Evolutionary conservation across 1,140 invertebrate genomes (phyloP), one percentile per base, ranked within the genome.

Genomic region (Aplysia californica): DNA sequence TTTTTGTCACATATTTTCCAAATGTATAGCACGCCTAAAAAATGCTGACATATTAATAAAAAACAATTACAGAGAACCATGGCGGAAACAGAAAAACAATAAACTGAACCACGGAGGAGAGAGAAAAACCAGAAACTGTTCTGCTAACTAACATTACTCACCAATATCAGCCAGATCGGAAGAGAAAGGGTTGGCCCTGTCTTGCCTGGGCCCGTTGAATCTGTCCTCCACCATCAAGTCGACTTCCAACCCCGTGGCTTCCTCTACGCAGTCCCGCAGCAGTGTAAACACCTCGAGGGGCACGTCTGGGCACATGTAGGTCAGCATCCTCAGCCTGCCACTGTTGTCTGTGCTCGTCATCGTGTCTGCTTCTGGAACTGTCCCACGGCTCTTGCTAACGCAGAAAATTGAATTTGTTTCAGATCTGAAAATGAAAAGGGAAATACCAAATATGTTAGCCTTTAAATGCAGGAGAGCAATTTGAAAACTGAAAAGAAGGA

Each of bases 291-390:
- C 39, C 10, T 39, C 38, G 2, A 44, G 1, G 20, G 72, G 61
- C 3, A 75, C 35, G 3, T 75, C 72, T 55, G 59, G 72, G 55
- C 59, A 65, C 72, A 75, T 50, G 23, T 75, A 75, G 20, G 72
- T 65, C 3, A 75, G 72, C 10, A 75, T 20, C 18, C 72, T 35
- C 10, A 75, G 41, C 33, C 68, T 68, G 18, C 26, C n/a, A n/a
- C n/a, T n/a, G n/a, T n/a, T n/a, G n/a, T n/a, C n/a, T n/a, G n/a
- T n/a, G n/a, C n/a, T n/a, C n/a, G n/a, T n/a, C n/a, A n/a, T n/a
- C n/a, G n/a, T n/a, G n/a, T n/a, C n/a, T n/a, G n/a, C n/a, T n/a
- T n/a, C n/a, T n/a, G n/a, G n/a, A n/a, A n/a, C n/a, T n/a, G n/a
- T n/a, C n/a, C n/a, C n/a, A n/a, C n/a, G n/a, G n/a, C n/a, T n/a